phyloP scores from a whole-genome alignment of 2,797 vertebrate genomes.

The Stomatorhinus walkeri region DNA sequence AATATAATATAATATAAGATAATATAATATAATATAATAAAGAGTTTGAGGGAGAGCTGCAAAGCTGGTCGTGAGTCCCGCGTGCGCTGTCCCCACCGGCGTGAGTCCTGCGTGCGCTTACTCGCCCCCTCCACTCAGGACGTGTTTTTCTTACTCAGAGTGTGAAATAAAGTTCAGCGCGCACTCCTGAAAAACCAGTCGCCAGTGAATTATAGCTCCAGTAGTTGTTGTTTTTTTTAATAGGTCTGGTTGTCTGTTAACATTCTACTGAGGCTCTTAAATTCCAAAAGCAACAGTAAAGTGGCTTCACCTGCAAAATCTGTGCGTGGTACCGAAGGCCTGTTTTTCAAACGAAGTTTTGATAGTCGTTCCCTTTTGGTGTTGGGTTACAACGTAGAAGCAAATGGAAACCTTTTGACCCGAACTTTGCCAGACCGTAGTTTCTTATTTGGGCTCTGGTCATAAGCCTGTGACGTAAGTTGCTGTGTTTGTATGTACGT shows the following conservation, averaged over 20 bases:
- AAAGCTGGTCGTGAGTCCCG: neutral
- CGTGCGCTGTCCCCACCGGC: neutral
- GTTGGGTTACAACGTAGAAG: neutral
- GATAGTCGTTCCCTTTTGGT: neutral
- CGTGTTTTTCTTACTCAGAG: neutral
- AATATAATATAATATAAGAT: neutral
- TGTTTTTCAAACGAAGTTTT: neutral
- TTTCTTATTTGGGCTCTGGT: neutral
- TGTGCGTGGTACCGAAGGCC: neutral
- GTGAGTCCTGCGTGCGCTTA: too few species aligned
- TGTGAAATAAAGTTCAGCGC: neutral
- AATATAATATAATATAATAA: neutral
- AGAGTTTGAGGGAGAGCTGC: neutral
- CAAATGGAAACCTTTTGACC: neutral
- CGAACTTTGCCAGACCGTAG: neutral
- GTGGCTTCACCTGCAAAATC: neutral
- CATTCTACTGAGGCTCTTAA: neutral
- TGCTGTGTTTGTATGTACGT: constrained; percentile 10
- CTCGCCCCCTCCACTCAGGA: neutral
- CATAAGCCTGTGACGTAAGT: constrained; percentile 8
- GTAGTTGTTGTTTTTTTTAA: neutral
- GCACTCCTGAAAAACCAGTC: neutral
- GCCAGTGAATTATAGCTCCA: neutral
- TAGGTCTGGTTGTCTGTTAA: neutral
- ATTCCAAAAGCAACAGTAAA: neutral